Conservation (phyloP, 1,140 invertebrate genomes). For the Papilio polytes region DNA sequence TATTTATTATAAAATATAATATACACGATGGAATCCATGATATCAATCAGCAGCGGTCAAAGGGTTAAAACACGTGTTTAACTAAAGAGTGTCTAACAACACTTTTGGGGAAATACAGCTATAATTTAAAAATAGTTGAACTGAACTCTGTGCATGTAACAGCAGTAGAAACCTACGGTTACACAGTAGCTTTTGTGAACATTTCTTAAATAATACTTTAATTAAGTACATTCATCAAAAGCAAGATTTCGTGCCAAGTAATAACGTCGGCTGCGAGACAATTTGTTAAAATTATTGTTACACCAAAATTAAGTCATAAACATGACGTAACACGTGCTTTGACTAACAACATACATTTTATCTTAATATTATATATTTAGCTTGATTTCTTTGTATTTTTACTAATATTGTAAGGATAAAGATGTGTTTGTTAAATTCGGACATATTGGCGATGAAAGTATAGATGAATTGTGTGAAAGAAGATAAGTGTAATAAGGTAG, state of each 20-base stretch:
- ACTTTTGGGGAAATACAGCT: too few relatives aligned
- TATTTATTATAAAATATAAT: too few relatives aligned
- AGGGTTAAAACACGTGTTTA: too few relatives aligned
- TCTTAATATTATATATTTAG: background rate
- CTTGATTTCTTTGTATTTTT: background rate
- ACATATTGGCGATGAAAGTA: too few relatives aligned
- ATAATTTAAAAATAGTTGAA: too few relatives aligned
- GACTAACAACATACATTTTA: background rate
- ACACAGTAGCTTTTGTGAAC: background rate
- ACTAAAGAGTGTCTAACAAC: too few relatives aligned
- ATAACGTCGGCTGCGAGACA: conserved; percentile 20
- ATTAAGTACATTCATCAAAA: conserved; percentile 23
- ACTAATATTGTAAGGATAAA: background rate
- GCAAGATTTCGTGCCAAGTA: conserved; percentile 23
- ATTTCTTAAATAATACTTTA: conserved; percentile 14
- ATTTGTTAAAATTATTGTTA: conserved; percentile 23
- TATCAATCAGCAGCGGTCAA: too few relatives aligned
- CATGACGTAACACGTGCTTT: conserved; percentile 6
- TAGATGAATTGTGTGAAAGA: too few relatives aligned
- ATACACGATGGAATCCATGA: too few relatives aligned
- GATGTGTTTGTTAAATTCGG: too few relatives aligned
- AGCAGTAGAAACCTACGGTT: background rate
- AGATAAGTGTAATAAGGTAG: too few relatives aligned
- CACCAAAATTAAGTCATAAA: conserved; percentile 12
- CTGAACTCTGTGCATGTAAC: background rate